phyloP scores from a whole-genome alignment of 30 jellyfish, hydroid and myxozoan species.

The Mastigias papua region DNA sequence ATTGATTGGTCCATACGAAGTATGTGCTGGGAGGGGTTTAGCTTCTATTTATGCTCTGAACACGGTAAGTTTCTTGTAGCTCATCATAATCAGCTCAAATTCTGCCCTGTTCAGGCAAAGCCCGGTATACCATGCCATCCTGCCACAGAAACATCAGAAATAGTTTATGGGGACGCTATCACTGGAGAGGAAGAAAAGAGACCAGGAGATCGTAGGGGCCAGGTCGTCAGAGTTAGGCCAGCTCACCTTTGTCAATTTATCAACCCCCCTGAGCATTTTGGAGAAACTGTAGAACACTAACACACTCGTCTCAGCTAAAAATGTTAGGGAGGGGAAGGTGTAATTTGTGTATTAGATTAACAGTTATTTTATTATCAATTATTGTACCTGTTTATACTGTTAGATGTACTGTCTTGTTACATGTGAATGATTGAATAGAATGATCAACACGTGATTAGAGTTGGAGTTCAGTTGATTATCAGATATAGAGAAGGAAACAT shows the following conservation, averaged over 20 bases:
- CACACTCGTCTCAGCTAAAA: background rate
- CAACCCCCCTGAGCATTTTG: constrained; percentile 38
- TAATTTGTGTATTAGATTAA: background rate
- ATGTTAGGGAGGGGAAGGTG: background rate
- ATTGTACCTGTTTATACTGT: background rate
- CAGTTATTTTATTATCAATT: background rate
- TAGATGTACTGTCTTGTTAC: background rate
- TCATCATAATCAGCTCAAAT: constrained; percentile 15
- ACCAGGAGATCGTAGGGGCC: background rate
- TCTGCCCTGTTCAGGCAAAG: constrained; percentile 19
- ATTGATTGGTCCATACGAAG: constrained; percentile 6
- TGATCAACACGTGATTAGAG: background rate
- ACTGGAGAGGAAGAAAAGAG: background rate
- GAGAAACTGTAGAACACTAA: constrained; percentile 26
- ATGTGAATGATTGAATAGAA: background rate
- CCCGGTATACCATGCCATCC: constrained; percentile 23
- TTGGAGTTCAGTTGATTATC: background rate
- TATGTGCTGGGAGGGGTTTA: background rate
- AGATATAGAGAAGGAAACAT: background rate
- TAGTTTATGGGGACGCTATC: background rate
- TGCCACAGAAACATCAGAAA: constrained; percentile 22
- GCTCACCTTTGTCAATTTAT: constrained; percentile 32
- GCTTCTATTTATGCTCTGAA: background rate
- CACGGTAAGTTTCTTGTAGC: background rate
- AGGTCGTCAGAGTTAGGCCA: background rate